These are phyloP conservation scores for Petrolisthes cinctipes DNA, from an alignment of 2,888 invertebrate genomes.

Conservation along the genomic window DNA sequence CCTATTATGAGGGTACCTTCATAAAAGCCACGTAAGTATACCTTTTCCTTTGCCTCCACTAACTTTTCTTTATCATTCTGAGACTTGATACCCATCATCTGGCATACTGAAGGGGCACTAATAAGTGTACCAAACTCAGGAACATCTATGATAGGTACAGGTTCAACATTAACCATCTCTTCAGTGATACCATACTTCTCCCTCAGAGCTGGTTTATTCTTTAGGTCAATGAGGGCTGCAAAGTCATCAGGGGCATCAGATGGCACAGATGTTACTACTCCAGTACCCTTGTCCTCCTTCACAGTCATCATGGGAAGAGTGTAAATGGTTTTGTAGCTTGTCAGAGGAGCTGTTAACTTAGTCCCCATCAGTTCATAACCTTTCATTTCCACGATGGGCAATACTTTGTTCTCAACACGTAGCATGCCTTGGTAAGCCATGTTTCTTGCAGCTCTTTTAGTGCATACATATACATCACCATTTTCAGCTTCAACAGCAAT, in stretches of 20 bases:
- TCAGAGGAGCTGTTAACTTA: slow-evolving; percentile 85
- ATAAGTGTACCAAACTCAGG: slow-evolving; percentile 89
- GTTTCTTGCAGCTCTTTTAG: slow-evolving; percentile 89
- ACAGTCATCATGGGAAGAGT: slow-evolving; percentile 97
- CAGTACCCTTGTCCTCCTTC: slow-evolving; percentile 81
- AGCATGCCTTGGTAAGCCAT: slow-evolving; percentile 96
- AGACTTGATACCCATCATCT: slow-evolving; percentile 93
- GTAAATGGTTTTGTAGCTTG: slow-evolving; percentile 86
- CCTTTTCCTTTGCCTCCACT: slow-evolving; percentile 92
- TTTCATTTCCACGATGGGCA: slow-evolving; percentile 78
- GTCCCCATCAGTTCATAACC: slow-evolving; percentile 88
- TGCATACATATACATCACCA: slow-evolving; percentile 83
- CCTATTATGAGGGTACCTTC: slow-evolving; percentile 81
- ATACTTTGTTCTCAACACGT: slow-evolving; percentile 81
- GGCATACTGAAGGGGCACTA: slow-evolving; percentile 87
- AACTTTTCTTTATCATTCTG: slow-evolving; percentile 97
- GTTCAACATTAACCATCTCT: slow-evolving; percentile 82
- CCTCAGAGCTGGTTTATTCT: slow-evolving; percentile 92
- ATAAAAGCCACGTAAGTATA: slow-evolving; percentile 96
- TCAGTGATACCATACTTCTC: slow-evolving; percentile 92
- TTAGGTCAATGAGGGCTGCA: slow-evolving; percentile 92
- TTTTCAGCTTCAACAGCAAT: slow-evolving; percentile 77
- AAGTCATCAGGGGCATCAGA: slow-evolving; percentile 99
- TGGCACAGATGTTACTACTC: slow-evolving; percentile 96
- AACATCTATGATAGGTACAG: slow-evolving; percentile 88